phyloP scores from a whole-genome alignment of 2,113 vertebrate genomes.

The Neopipo cinnamomea region DNA sequence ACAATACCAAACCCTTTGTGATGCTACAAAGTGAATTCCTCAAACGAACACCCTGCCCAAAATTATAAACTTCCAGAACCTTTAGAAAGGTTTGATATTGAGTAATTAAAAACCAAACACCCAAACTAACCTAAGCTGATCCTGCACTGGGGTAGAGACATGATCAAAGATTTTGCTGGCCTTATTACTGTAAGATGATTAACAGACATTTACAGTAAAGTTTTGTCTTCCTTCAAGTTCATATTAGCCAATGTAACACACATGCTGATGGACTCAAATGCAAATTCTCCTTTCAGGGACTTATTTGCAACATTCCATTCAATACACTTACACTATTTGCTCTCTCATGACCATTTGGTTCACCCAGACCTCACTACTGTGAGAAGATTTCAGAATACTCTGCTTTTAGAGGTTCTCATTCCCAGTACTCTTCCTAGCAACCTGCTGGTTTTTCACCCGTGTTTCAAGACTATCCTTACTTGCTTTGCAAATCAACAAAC shows the following conservation, averaged over 20 bases:
- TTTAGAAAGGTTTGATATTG: not conserved
- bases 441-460: not conserved
- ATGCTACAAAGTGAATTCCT: not conserved
- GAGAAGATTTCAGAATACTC: not conserved
- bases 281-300: not conserved
- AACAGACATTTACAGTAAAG: not conserved
- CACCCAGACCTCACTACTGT: not conserved
- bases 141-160: not conserved
- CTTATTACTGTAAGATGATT: not conserved
- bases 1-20: not conserved
- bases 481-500: not conserved
- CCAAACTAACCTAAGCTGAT: not conserved
- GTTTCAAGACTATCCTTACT: not conserved
- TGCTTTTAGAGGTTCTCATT: not conserved
- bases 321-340: not conserved
- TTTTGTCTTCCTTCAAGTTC: not conserved
- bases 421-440: not conserved
- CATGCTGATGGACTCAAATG: not conserved
- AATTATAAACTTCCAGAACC: rapidly evolving
- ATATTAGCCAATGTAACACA: not conserved
- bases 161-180: not conserved
- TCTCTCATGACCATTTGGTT: not conserved
- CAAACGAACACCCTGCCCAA: not conserved
- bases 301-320: not conserved
- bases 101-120: not conserved